These are phyloP conservation scores for Heterohyrax brucei DNA, from an alignment of 2,797 vertebrate species.

Conservation along the genomic window DNA sequence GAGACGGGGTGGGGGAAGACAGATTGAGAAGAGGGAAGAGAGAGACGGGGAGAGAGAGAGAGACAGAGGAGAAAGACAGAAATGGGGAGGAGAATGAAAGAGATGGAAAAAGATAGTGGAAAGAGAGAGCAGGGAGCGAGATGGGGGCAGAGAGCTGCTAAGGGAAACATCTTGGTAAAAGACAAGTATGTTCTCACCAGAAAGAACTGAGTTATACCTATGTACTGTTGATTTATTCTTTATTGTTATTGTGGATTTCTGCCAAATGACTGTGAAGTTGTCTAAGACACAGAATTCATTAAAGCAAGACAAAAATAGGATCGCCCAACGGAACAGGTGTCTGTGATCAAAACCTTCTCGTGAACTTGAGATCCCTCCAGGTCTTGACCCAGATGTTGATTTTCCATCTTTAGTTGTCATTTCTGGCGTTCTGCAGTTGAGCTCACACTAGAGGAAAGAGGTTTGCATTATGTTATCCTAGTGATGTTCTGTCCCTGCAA, in stretches of 20 bases:
- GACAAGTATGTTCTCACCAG: slow-evolving; percentile 4
- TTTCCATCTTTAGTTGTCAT: slow-evolving; percentile 58
- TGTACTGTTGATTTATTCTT: not conserved
- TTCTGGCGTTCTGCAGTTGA: slow-evolving; percentile 57
- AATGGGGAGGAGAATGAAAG: too few relatives aligned
- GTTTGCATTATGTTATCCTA: slow-evolving; percentile 18
- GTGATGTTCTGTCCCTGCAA: not conserved
- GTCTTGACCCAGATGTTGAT: slow-evolving; percentile 12
- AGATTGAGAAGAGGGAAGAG: too few relatives aligned
- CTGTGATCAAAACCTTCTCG: slow-evolving; percentile 30
- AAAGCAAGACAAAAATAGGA: slow-evolving; percentile 40
- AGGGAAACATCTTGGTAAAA: slow-evolving; percentile 49
- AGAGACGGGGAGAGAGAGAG: too few relatives aligned
- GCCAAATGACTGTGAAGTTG: slow-evolving; percentile 46
- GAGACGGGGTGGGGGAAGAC: not conserved
- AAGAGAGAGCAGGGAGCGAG: not conserved
- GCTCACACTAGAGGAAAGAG: slow-evolving; percentile 23
- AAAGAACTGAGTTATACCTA: slow-evolving; percentile 24
- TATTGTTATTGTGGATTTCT: slow-evolving; percentile 35
- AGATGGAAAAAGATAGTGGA: not conserved
- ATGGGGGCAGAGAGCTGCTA: not conserved
- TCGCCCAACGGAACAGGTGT: slow-evolving; percentile 61
- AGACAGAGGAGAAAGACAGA: not conserved
- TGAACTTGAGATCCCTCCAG: not conserved
- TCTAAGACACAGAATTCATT: slow-evolving; percentile 58